Evolutionary conservation across 2,888 invertebrate genomes (phyloP).

Genomic region (Sinelater perroti): DNA sequence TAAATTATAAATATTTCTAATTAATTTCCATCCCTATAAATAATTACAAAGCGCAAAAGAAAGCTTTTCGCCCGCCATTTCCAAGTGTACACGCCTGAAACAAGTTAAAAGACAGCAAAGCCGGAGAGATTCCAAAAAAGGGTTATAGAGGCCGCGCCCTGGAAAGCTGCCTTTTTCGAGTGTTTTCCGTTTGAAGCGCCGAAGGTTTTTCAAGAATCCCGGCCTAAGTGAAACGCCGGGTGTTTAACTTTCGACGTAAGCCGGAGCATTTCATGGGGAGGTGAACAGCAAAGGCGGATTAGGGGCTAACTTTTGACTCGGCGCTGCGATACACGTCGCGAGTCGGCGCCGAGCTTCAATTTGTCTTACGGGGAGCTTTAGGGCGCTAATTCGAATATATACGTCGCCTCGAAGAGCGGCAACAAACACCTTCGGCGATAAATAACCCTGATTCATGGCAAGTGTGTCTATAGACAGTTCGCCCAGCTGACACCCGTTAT

Average conservation of each 20-base stretch:
- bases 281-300: conserved; percentile 25
- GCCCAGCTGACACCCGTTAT: conserved; percentile 53
- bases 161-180: no score
- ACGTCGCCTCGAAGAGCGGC: conserved; percentile 34
- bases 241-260: conserved; percentile 18
- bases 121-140: no score
- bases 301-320: conserved; percentile 28
- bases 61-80: no score
- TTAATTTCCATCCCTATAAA: no score
- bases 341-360: conserved; percentile 27
- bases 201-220: no score
- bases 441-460: conserved; percentile 55
- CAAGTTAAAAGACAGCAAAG: no score
- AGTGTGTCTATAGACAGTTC: conserved; percentile 51
- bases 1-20: no score
- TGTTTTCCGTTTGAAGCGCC: no score
- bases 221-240: conserved; percentile 1
- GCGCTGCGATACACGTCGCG: conserved; percentile 20
- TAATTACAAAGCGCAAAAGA: no score
- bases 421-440: conserved; percentile 50
- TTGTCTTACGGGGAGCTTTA: conserved; percentile 29
- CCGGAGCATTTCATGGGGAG: conserved; percentile 23
- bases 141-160: no score
- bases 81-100: no score
- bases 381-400: conserved; percentile 30